phyloP scores from a whole-genome alignment of 2,888 invertebrate genomes.

The Lacanobia wlatinum region DNA sequence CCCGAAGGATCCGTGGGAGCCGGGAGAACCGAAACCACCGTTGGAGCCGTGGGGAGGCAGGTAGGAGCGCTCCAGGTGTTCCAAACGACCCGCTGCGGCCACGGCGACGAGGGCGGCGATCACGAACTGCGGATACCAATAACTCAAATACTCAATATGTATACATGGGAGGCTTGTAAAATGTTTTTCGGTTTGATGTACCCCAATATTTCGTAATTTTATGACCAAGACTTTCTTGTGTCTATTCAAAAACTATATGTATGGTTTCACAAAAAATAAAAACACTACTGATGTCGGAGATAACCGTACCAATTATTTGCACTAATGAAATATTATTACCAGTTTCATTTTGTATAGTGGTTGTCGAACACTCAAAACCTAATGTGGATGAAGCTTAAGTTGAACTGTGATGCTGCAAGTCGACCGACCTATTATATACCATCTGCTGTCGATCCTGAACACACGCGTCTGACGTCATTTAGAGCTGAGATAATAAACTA shows the following conservation, averaged over 20 bases:
- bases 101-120: slow-evolving; percentile 81
- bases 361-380: slow-evolving; percentile 51
- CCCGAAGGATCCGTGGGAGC: slow-evolving; percentile 50
- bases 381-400: slow-evolving; percentile 70
- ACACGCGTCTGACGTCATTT: slow-evolving; percentile 82
- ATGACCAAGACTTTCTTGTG: too few species aligned
- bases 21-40: slow-evolving; percentile 55
- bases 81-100: slow-evolving; percentile 82
- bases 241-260: too few species aligned
- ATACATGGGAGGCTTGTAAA: too few species aligned
- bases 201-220: too few species aligned
- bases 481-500: slow-evolving; percentile 74
- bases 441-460: slow-evolving; percentile 79
- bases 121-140: slow-evolving; percentile 74
- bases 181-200: too few species aligned
- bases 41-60: slow-evolving; percentile 77
- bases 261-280: too few species aligned
- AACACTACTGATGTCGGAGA: too few species aligned
- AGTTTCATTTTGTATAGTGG: slow-evolving; percentile 82
- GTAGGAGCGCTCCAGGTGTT: slow-evolving; percentile 84
- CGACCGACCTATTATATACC: slow-evolving; percentile 86
- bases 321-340: slow-evolving; percentile 73
- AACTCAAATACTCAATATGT: too few species aligned
- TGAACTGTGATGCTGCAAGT: slow-evolving; percentile 75
- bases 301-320: neutral